phyloP scores from a whole-genome alignment of 2,113 vertebrate genomes.

The Strix uralensis region DNA sequence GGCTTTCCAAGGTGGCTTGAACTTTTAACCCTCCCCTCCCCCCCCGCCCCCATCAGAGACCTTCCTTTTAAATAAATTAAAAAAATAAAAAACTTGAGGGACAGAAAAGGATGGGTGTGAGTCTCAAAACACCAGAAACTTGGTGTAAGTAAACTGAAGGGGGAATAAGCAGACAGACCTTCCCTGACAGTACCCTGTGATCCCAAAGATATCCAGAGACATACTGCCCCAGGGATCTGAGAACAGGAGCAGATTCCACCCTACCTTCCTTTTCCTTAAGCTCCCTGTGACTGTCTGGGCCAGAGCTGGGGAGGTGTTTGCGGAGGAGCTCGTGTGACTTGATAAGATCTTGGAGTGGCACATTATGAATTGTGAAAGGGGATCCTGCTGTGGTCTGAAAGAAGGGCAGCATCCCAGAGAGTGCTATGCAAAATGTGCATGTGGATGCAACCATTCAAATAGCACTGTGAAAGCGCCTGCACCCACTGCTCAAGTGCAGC shows the following conservation, averaged over 20 bases:
- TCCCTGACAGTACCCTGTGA: not conserved
- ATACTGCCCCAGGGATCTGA: not conserved
- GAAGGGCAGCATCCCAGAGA: not conserved
- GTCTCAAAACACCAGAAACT: not conserved
- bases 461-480: not conserved
- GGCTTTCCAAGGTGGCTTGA: not conserved
- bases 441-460: not conserved
- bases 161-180: not conserved
- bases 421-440: rapidly evolving
- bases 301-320: not conserved
- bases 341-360: not conserved
- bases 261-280: not conserved
- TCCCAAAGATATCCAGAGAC: not conserved
- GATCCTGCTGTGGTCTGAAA: not conserved
- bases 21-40: too few species aligned
- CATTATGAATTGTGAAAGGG: not conserved
- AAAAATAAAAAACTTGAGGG: not conserved
- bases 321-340: not conserved
- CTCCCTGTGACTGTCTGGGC: not conserved
- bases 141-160: not conserved
- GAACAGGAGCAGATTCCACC: not conserved
- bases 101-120: not conserved
- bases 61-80: not conserved
- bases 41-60: not conserved
- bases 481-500: not conserved